Base-by-base conservation (phyloP, 1,140 invertebrate species). In the Nephotettix cincticeps region DNA sequence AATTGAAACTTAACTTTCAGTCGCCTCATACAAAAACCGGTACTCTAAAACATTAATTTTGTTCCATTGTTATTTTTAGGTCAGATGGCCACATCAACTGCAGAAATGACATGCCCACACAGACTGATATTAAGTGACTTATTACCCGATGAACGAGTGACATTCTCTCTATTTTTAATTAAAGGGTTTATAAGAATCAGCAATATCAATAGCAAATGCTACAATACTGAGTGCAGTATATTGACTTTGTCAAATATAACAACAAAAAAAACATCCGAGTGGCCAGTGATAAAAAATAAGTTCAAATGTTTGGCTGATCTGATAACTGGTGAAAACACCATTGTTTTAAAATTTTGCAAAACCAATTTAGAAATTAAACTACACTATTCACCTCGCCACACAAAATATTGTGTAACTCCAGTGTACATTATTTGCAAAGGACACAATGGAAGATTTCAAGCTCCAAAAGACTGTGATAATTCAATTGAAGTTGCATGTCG, bases 361-460 rank as follows among this genome's bases (percentile, higher is more conserved):
- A 27, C 30, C 43, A 19, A 21, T 23, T 43, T 67, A 14, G 23
- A 45, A 17, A 40, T 72, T 28, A 68, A 65, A 36, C 43, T 77
- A 3, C 29, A 61, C 17, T 76, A 72, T 27, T 66, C 45, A 29
- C 71, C 72, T 51, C 45, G 72, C 25, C 21, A 68, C 3, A 75
- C 73, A 25, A 54, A 74, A 17, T 73, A 66, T 1, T 78, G 82
- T 27, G 85, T 90, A 9, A 84, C 85, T 14, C 91, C 92, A 4
- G 82, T 93, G 9, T 93, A 92, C 76, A 87, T 94, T 56, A 85
- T 93, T 71, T 92, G 90, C 78, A 81, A 87, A 56, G 87, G 87
- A 21, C 89, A 94, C 79, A 88, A 92, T 82, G 93, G 93, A 14
- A 85, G 83, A 75, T 95, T 95, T 79, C 92, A 94, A 84, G 89